These are phyloP conservation scores for Macrobrachium nipponense DNA, from an alignment of 1,140 invertebrate species.

Conservation along the genomic window DNA sequence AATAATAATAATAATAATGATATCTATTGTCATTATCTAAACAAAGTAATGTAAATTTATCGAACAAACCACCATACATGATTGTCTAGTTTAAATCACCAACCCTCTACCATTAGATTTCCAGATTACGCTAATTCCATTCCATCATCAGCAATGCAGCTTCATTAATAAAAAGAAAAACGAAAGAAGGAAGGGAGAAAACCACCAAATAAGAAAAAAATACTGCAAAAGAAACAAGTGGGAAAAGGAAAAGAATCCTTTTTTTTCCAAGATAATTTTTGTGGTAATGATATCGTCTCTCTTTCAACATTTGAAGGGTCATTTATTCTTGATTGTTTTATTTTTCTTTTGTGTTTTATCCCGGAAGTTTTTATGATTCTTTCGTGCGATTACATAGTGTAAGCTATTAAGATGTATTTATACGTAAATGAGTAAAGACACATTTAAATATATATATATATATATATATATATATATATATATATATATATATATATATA, in stretches of 20 bases:
- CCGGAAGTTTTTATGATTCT: too few relatives aligned
- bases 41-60: neutral
- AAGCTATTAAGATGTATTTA: too few relatives aligned
- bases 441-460: neutral
- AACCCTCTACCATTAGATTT: neutral
- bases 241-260: neutral
- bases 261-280: too few relatives aligned
- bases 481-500: constrained; percentile 20
- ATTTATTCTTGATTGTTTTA: too few relatives aligned
- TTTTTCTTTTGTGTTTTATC: too few relatives aligned
- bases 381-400: too few relatives aligned
- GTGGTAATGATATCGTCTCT: too few relatives aligned
- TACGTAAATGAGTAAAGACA: too few relatives aligned
- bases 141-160: neutral
- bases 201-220: neutral
- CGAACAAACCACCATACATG: neutral
- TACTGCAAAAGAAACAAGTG: neutral
- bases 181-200: too few relatives aligned
- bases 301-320: too few relatives aligned
- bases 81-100: neutral
- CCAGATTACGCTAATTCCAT: neutral
- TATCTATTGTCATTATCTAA: neutral
- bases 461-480: constrained; percentile 14
- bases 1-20: neutral
- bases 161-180: neutral